These are phyloP conservation scores for Ochlodes sylvanus DNA, from an alignment of 2,888 invertebrate species.

Conservation along the genomic window DNA sequence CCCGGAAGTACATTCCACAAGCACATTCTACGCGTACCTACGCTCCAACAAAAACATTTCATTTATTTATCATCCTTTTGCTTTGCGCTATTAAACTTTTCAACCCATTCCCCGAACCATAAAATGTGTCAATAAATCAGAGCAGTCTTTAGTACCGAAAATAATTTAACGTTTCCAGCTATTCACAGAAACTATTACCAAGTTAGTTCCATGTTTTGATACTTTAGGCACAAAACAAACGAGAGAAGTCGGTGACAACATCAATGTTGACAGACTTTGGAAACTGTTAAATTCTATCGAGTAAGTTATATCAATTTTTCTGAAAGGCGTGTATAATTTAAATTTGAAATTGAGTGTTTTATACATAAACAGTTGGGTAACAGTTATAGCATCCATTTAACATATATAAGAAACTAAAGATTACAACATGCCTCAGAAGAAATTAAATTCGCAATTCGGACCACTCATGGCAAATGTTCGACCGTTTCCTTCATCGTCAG, in stretches of 20 bases:
- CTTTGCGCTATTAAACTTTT: background rate
- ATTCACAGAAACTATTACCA: conserved; percentile 17
- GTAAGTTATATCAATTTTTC: too few species aligned
- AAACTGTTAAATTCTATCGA: too few species aligned
- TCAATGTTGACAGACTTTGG: too few species aligned
- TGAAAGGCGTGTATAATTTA: too few species aligned
- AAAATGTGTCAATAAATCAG: conserved; percentile 22
- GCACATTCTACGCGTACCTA: too few species aligned
- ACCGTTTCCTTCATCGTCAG: background rate
- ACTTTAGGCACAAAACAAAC: background rate
- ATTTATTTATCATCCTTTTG: background rate
- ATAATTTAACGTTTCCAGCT: conserved; percentile 11
- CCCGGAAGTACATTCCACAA: too few species aligned
- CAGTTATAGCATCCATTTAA: too few species aligned
- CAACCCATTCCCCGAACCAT: conserved; percentile 22
- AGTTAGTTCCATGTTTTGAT: conserved; percentile 12
- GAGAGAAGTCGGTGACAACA: background rate
- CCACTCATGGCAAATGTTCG: background rate
- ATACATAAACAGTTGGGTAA: too few species aligned
- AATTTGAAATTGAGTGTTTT: too few species aligned
- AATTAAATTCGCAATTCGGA: too few species aligned
- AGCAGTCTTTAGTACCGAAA: conserved; percentile 7
- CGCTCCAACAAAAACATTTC: background rate
- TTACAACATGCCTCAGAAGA: too few species aligned
- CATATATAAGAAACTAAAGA: too few species aligned